phyloP scores from a whole-genome alignment of 2,888 invertebrate genomes.

The Andricus quercusramuli region DNA sequence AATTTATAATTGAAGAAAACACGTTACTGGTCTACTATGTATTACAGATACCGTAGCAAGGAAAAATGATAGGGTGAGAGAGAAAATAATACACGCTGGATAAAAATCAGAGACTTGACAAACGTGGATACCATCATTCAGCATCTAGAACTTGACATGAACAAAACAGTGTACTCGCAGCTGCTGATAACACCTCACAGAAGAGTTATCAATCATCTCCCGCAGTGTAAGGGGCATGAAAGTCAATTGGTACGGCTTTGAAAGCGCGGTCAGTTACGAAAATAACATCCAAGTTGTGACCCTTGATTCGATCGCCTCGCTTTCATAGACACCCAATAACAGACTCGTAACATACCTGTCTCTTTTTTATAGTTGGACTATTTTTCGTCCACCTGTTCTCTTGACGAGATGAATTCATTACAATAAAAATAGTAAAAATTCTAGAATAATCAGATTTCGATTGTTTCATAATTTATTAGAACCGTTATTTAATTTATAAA shows the following conservation, averaged over 20 bases:
- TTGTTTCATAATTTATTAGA: conserved; percentile 1
- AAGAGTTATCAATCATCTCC: conserved; percentile 54
- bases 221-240: conserved; percentile 46
- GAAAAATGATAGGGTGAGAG: neutral
- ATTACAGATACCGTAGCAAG: neutral
- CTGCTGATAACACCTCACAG: conserved; percentile 53
- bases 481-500: too few species aligned
- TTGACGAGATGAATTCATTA: neutral
- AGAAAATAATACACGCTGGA: neutral
- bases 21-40: neutral
- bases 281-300: conserved; percentile 36
- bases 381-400: conserved; percentile 10
- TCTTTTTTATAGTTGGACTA: conserved; percentile 11
- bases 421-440: neutral
- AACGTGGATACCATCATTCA: neutral
- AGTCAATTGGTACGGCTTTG: conserved; percentile 49
- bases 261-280: conserved; percentile 47
- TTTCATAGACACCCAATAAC: conserved; percentile 42
- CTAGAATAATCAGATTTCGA: neutral
- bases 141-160: conserved; percentile 39
- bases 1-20: conserved; percentile 1
- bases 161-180: conserved; percentile 46
- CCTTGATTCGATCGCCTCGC: conserved; percentile 37
- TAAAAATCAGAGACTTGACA: neutral
- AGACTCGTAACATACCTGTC: neutral